Conservation (phyloP, 2,888 invertebrate species). For the Lycaena phlaeas region DNA sequence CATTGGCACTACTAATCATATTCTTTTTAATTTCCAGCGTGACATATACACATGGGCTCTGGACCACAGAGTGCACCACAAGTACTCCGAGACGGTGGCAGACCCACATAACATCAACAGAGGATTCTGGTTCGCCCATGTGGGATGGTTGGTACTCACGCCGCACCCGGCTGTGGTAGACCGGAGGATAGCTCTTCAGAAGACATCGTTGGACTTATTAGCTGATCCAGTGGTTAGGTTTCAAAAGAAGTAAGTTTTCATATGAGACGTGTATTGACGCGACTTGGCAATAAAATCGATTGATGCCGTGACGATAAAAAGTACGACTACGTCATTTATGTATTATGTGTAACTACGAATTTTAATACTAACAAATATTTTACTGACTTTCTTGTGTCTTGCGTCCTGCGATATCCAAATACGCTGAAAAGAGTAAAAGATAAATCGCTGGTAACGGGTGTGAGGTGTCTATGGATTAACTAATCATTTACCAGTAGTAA, state of each 20-base stretch:
- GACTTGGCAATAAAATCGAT: no score
- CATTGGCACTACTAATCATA: no score
- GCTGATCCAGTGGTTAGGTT: slow-evolving; percentile 83
- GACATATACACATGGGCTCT: slow-evolving; percentile 90
- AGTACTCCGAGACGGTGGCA: slow-evolving; percentile 89
- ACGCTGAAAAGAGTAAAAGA: no score
- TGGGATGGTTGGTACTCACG: slow-evolving; percentile 91
- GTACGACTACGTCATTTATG: no score
- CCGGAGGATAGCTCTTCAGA: slow-evolving; percentile 69
- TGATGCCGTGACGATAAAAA: no score
- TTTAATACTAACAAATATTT: no score
- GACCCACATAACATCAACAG: slow-evolving; percentile 88
- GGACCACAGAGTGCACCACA: slow-evolving; percentile 91
- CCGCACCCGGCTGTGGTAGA: slow-evolving; percentile 86
- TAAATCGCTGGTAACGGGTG: no score
- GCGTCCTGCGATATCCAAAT: no score
- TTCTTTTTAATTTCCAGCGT: slow-evolving; percentile 65
- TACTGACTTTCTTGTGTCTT: no score
- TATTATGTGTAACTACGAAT: no score
- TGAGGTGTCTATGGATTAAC: no score
- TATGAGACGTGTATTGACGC: background rate
- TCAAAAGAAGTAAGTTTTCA: slow-evolving; percentile 75
- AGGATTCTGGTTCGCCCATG: slow-evolving; percentile 93
- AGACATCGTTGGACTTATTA: slow-evolving; percentile 80
- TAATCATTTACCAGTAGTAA: no score